These are phyloP conservation scores for Thinocorus orbignyianus DNA, from an alignment of 2,113 vertebrate species.

Conservation along the genomic window DNA sequence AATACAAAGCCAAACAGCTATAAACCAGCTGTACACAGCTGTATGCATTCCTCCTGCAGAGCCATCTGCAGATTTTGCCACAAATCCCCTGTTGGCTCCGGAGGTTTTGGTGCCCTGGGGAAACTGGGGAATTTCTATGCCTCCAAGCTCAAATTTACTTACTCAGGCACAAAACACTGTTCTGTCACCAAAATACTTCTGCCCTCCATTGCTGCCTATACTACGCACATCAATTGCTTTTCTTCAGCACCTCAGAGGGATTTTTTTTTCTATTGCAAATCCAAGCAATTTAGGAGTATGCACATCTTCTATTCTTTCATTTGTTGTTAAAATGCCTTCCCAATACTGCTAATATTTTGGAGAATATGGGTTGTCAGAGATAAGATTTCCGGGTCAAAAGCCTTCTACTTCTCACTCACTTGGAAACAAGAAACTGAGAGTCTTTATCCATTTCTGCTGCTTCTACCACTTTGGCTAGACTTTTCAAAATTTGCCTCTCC, in stretches of 20 bases:
- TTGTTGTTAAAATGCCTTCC: neutral
- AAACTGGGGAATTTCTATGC: neutral
- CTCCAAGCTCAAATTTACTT: neutral
- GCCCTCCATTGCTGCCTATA: neutral
- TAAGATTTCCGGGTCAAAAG: neutral
- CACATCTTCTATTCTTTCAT: neutral
- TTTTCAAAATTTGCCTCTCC: neutral
- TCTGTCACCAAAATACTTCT: slow-evolving; percentile 33
- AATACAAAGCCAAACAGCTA: neutral
- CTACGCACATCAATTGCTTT: neutral
- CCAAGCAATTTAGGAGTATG: neutral
- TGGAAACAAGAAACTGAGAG: neutral
- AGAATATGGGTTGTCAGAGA: neutral
- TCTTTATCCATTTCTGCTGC: neutral
- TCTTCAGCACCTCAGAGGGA: neutral
- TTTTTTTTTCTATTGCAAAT: neutral
- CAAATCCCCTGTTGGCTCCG: neutral
- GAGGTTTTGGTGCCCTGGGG: slow-evolving; percentile 3
- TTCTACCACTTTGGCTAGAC: neutral
- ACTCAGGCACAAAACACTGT: neutral
- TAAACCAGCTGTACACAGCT: slow-evolving; percentile 7
- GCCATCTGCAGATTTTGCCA: slow-evolving; percentile 23
- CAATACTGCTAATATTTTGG: neutral
- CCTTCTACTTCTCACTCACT: neutral
- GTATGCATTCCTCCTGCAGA: neutral